phyloP scores from a whole-genome alignment of 2,888 invertebrate genomes.

The Parasteatoda lunata region DNA sequence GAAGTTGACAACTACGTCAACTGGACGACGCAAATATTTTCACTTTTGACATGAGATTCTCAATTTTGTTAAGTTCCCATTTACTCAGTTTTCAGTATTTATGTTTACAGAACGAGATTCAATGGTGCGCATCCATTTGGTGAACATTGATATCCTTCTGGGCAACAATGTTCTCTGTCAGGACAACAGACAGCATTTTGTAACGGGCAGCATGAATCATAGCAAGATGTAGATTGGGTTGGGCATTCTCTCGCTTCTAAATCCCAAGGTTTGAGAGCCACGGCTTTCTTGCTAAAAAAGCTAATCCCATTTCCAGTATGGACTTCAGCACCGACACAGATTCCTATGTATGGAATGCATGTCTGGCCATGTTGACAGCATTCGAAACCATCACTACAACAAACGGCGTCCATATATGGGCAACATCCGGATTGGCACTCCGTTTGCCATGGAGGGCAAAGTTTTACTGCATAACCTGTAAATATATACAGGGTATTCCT shows the following conservation, averaged over 20 bases:
- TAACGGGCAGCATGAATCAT: conserved; percentile 72
- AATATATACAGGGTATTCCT: no score
- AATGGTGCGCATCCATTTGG: not conserved
- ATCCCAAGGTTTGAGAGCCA: conserved; percentile 55
- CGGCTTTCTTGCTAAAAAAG: not conserved
- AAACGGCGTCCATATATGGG: not conserved
- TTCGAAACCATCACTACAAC: not conserved
- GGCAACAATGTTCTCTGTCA: conserved; percentile 73
- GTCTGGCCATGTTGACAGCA: not conserved
- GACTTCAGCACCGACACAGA: not conserved
- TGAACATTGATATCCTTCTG: conserved; percentile 54
- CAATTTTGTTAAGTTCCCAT: no score
- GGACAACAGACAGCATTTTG: conserved; percentile 72
- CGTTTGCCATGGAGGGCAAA: not conserved
- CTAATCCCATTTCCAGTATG: not conserved
- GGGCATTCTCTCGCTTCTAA: conserved; percentile 72
- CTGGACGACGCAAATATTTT: no score
- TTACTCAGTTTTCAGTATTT: no score
- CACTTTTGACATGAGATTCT: no score
- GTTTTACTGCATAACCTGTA: no score
- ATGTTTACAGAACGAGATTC: no score
- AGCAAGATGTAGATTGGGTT: conserved; percentile 69
- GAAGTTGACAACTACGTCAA: no score
- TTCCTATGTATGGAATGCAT: not conserved
- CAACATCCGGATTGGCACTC: not conserved